Base-by-base conservation (phyloP, 2,888 invertebrate genomes). In the Lepidochitona cinerea region DNA sequence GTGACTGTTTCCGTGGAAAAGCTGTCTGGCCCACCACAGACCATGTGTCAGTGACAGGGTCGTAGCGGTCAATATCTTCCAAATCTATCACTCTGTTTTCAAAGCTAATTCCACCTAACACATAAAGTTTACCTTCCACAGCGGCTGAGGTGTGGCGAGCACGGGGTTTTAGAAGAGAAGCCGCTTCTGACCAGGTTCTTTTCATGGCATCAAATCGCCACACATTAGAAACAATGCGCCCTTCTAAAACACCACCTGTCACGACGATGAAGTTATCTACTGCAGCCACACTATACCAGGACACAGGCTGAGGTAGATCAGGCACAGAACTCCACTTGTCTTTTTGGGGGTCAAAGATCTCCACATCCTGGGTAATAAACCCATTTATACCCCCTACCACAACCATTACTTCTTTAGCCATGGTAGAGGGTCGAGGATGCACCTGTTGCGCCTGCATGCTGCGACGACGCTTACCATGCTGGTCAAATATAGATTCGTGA, bases 341-440 rank as follows among this genome's bases (percentile, higher is more conserved):
- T 72, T 89, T 89, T 71, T 83, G 81, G 7, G 88, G 86, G 66
- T 90, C 89, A 73, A 85, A 90, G 86, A 88, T 88, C 76, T 89
- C 89, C 26, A 89, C 87, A 14, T 84, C 81, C 68, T 81, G 82
- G 4, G 87, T 84, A 18, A 87, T 82, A 75, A 83, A 84, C 59
- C 73, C 71, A 52, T 79, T 80, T 32, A 83, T 83, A 67, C 83
- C 81, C 36, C 85, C 80, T 9, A 90, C 80, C 0, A 88, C 82
- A n/a, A 90, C 89, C 74, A 90, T 78, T 33, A 88, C 87, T 70
- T 90, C 88, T 71, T 88, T 89, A 49, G 89, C 89, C 23, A 90
- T 85, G 6, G 90, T 90, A 29, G 90, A 90, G 14, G 89, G 90
- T 49, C 90, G 79, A 5, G 89, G 89, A 35, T 84, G 85, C 52